Base-by-base conservation (phyloP, 2,113 vertebrate species). In the Numenius arquata region DNA sequence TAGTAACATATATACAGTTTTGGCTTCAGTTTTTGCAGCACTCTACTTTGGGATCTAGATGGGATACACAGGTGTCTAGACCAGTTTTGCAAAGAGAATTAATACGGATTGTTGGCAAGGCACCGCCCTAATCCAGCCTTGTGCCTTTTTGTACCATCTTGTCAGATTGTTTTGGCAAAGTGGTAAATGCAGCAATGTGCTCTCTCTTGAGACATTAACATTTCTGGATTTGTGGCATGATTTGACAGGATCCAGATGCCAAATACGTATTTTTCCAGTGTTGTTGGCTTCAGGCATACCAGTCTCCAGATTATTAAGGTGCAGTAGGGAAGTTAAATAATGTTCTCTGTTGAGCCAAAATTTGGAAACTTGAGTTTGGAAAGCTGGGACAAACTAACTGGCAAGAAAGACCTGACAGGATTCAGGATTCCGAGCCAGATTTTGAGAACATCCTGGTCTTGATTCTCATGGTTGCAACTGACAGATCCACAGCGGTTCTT, bases 1-100 rank as follows among this genome's bases (percentile, higher is more conserved):
- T 45, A 11, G n/a, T 26, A 71, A 83, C 8, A 16, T 7, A 21
- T 0, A 0, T 15, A 16, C 5, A 38, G 32, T 59, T 74, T 62
- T 81, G 50, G n/a, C 67, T 66, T 67, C 40, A 26, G 16, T 13
- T 81, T 87, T 62, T 55, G 30, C 32, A 88, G 56, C 45, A 25
- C 41, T 93, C 10, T 34, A 2, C 59, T 62, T 83, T 27, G 73
- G 36, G 26, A 61, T 82, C 41, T 73, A 55, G 70, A 12, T 43
- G 66, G 41, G 45, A 34, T 55, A 68, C 19, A 38, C 22, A 79
- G 38, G 6, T 22, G n/a, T 41, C 58, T 45, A 38, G 53, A 72
- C 12, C 1, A 3, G 38, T 61, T 82, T 89, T 73, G 65, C 1
- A 2, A 68, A 76, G 17, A 66, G 21, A 73, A 81, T 66, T 27